Percentiles rank a stretch among this genome's conserved stretches.
These are phyloP conservation scores for Megalops atlanticus DNA, from an alignment of 2,113 vertebrate species.

Conservation along the genomic window DNA sequence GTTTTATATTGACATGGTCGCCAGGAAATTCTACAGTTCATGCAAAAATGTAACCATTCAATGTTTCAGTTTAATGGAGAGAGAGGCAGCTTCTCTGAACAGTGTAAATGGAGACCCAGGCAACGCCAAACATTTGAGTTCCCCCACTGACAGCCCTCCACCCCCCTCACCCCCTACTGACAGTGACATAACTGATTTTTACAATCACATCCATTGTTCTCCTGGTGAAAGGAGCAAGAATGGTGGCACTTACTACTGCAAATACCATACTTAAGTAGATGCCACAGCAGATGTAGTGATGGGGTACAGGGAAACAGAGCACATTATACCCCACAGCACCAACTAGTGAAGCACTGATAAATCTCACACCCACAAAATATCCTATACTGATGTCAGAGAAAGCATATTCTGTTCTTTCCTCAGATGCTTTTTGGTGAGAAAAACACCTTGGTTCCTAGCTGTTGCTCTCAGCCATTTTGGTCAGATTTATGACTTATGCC, in stretches of 20 bases:
- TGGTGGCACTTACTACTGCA: background rate
- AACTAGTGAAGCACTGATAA: too few species aligned
- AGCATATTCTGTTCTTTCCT: too few species aligned
- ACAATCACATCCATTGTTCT: background rate
- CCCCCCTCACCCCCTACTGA: background rate
- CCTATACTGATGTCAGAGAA: too few species aligned
- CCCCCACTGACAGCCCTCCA: slow-evolving; percentile 1
- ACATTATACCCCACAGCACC: too few species aligned
- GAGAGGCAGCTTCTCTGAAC: background rate
- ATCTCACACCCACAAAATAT: too few species aligned
- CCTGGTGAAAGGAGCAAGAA: background rate
- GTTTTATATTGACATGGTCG: background rate
- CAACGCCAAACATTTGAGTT: background rate
- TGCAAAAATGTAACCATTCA: background rate
- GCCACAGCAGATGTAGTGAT: background rate
- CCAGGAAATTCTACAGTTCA: background rate
- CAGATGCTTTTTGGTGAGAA: too few species aligned
- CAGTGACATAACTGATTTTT: background rate
- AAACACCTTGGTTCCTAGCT: too few species aligned
- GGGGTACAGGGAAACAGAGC: too few species aligned
- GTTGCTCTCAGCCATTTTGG: too few species aligned
- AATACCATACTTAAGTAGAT: background rate
- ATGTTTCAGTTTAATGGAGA: background rate
- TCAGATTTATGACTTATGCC: too few species aligned
- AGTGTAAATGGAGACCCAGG: background rate